Base-by-base conservation (phyloP, 2,797 vertebrate species). In the Paguma larvata region DNA sequence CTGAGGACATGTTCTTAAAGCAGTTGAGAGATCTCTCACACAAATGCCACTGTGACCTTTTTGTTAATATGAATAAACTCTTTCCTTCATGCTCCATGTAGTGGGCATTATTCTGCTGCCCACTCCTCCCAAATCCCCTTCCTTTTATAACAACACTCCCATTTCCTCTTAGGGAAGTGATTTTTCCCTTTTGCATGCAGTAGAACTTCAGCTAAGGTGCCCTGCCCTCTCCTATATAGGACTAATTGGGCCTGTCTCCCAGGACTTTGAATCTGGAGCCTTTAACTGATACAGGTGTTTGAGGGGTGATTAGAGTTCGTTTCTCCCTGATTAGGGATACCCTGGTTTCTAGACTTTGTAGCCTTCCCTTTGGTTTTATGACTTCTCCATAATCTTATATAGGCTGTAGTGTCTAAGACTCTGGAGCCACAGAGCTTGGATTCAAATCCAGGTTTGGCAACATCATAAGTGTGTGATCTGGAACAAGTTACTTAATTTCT, bases 41-140 rank as follows among this genome's bases (percentile, higher is more conserved):
- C 25, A 84, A 75, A 44, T 83, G 63, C 38, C 38, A 25, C 23
- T 78, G 6, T 56, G 48, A 80, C 51, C 62, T n/a, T 77, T 51
- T 82, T 51, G 51, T 63, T 56, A 65, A 68, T 27, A 53, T 16
- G 53, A 92, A 73, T 78, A 82, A 90, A 89, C 46, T 25, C n/a
- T 94, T 85, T 86, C n/a, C n/a, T 92, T 97, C 56, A 27, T 62
- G 10, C 13, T 90, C 27, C 53, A 53, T 44, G 12, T n/a, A 89
- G 41, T 65, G 44, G 73, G 2, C 46, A 79, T 46, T 63, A 41
- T 65, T 83, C 72, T 78, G 2, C 38, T 85, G 10, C 30, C 56
- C n/a, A 68, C 19, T 16, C 25, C 59, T 94, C 32, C n/a, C 11
- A 48, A 75, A 72, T 77, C 48, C 62, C 46, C 19, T 34, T 85